Evolutionary conservation across 2,113 vertebrate species (phyloP), one percentile per base, ranked within the genome.

Genomic region (Peromyscus polionotus): DNA sequence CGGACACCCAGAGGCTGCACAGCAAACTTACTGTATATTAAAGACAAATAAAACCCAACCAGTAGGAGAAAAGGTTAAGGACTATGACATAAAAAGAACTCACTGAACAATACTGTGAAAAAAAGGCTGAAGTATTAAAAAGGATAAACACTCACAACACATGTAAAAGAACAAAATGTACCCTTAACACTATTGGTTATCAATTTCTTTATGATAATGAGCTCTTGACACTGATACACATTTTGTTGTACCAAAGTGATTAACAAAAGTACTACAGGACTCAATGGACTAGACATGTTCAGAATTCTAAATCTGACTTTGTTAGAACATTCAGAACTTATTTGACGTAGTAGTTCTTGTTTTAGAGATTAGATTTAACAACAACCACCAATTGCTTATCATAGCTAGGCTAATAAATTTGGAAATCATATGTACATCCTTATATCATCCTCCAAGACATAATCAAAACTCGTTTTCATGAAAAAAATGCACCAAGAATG

Each of bases 361-460:
- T 70, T 70, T 39, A 72, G 33, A 93, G 31, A 75, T 36, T 70
- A 45, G 9, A 84, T 84, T 95, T 85, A 85, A 93, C 22, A 76
- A 85, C 48, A 70, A 73, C 7, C 42, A 79, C 1, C 28, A 79
- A 94, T 51, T 14, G 67, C 59, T 87, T 84, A 94, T 67, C 36
- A 93, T 95, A 95, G 88, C 7, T 45, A 95, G 76, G 54, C n/a
- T 92, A 94, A 95, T 92, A 97, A 97, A 96, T 95, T 9, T 90
- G 31, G 45, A 85, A 97, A 85, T 67, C 31, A 73, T 63, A 45
- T 75, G 14, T 9, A 45, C 31, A 91, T 65, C 28, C 13, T 45
- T 91, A 24, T 7, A 95, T 87, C 45, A 91, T 17, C 81, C 61
- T 92, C 45, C 75, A 94, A 87, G 45, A 88, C 45, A 89, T 13